Evolutionary conservation across 2,797 vertebrate genomes (phyloP), one percentile per base, ranked within the genome.

Genomic region (Cossypha polioptera): DNA sequence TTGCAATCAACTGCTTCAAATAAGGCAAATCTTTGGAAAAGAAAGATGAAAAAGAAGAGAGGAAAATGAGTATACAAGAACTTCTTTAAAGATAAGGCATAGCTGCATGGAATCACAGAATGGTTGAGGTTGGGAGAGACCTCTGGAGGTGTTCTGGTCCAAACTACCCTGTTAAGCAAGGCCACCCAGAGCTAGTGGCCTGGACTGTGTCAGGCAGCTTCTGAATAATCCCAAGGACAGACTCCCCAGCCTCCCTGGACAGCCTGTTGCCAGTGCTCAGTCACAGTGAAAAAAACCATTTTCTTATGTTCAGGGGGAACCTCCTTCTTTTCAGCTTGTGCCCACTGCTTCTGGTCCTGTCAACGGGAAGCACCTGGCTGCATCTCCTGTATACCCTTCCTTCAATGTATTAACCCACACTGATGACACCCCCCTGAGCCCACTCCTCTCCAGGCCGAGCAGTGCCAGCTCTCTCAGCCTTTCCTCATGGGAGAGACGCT

Each of bases 1-100:
- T 90, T 62, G 69, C 45, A 68, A 47, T 72, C 91, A 91, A 36
- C 53, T 66, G 55, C 73, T 90, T 83, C 79, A 75, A 91, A 80
- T 58, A 88, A 75, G 54, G 61, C 57, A 83, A 72, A 92, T 83
- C 57, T 85, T 77, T 55, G 72, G 54, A 35, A 80, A 67, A 83
- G 33, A 40, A 73, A 86, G 54, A 92, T 28, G 13, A 92, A 91
- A 93, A 94, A 78, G 18, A 36, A 71, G 15, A 74, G 35, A 86
- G 16, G 24, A 74, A 91, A 90, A 66, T 36, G 24, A 76, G 53
- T 20, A 25, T 58, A 33, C 2, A 10, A 86, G 28, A 90, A 42
- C 6, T 35, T 25, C 36, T 76, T 89, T 65, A 65, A 85, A 88
- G 45, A 58, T 38, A 69, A 0, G 4, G 63, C 8, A 5, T 38